phyloP scores from a whole-genome alignment of 2,113 vertebrate genomes.

The Prunella fulvescens region DNA sequence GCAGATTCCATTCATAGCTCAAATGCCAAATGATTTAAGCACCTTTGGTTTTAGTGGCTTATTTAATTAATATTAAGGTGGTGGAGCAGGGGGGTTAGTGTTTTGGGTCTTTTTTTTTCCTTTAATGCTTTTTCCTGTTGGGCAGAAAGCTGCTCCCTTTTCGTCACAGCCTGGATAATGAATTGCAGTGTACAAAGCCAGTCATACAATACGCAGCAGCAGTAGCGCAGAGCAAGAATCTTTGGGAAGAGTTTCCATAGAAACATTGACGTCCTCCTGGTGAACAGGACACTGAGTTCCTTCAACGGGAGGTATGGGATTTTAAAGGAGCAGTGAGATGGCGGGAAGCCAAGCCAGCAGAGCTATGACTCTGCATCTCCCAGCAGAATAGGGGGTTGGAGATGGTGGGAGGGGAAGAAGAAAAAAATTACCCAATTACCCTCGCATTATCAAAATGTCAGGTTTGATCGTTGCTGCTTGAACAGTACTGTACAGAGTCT shows the following conservation, averaged over 20 bases:
- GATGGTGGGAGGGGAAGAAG: not conserved
- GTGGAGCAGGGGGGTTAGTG: not conserved
- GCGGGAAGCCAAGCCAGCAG: constrained; percentile 40
- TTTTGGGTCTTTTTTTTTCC: not conserved
- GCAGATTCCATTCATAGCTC: constrained; percentile 42
- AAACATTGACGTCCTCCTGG: constrained; percentile 85
- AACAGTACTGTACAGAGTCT: not conserved
- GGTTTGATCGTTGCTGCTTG: not conserved
- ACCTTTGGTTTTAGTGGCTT: constrained; percentile 14
- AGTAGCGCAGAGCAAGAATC: constrained; percentile 66
- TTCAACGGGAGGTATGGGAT: constrained; percentile 74
- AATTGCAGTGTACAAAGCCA: constrained; percentile 77
- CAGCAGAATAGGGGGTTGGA: not conserved
- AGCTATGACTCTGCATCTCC: constrained; percentile 52
- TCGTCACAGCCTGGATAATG: constrained; percentile 67
- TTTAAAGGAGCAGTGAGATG: constrained; percentile 54
- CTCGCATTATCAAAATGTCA: not conserved
- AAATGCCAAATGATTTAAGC: constrained; percentile 2
- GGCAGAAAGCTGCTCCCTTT: constrained; percentile 52
- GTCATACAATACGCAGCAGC: constrained; percentile 74
- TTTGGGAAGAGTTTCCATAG: constrained; percentile 88
- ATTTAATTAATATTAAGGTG: constrained; percentile 31
- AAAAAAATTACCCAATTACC: not conserved
- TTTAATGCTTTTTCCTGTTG: not conserved
- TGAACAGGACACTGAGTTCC: constrained; percentile 77